Conservation (phyloP, 2,888 invertebrate species). For the Orthonevra nobilis region DNA sequence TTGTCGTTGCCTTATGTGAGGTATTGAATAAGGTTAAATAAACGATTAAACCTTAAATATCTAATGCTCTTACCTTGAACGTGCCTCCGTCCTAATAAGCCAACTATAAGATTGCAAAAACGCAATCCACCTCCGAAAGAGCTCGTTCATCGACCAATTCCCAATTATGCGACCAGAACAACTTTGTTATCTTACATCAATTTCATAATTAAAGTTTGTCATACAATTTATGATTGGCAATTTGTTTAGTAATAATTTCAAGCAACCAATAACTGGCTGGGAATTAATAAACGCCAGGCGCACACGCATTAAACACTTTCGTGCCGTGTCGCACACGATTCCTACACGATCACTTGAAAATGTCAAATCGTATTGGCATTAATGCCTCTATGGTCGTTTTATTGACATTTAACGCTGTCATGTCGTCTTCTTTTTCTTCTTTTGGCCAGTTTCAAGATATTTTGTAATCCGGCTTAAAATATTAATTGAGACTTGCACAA, state of each 20-base stretch:
- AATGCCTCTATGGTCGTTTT: conserved; percentile 14
- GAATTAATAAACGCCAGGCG: not conserved
- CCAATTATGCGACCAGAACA: not conserved
- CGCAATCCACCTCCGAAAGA: no score
- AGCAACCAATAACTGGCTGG: not conserved
- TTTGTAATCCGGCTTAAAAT: conserved; percentile 20
- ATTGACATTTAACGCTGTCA: conserved; percentile 57
- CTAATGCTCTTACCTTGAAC: no score
- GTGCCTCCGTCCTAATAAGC: no score
- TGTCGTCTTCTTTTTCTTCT: no score
- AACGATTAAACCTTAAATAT: no score
- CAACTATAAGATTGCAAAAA: no score
- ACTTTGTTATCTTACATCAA: conserved; percentile 36
- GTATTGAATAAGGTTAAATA: no score
- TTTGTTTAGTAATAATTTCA: conserved; percentile 47
- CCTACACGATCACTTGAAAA: conserved; percentile 18
- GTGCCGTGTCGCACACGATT: not conserved
- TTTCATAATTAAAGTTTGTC: conserved; percentile 62
- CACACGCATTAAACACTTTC: not conserved
- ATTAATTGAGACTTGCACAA: not conserved
- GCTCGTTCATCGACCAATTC: no score
- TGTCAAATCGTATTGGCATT: conserved; percentile 40
- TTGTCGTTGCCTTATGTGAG: no score
- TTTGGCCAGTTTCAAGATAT: conserved; percentile 4
- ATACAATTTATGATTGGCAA: conserved; percentile 55